phyloP scores from a whole-genome alignment of 2,888 invertebrate species.

The Yponomeuta sedellus region DNA sequence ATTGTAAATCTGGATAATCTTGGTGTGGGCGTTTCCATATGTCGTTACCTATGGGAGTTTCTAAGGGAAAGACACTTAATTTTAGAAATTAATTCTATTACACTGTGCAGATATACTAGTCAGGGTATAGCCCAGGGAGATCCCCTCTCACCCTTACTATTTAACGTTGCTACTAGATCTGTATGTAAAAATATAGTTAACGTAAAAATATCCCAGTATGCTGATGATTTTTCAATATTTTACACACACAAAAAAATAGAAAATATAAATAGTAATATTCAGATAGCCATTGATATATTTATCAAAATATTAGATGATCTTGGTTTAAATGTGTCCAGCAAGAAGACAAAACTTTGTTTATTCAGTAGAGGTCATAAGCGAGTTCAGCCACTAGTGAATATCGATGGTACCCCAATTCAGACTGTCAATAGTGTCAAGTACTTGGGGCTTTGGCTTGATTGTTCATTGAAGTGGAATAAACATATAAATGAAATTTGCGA shows the following conservation, averaged over 20 bases:
- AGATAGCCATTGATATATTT: slow-evolving; percentile 21
- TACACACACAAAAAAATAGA: slow-evolving; percentile 9
- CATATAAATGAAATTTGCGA: slow-evolving; percentile 22
- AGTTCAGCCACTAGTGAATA: slow-evolving; percentile 14
- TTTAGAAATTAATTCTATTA: slow-evolving; percentile 25
- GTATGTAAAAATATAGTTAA: not conserved
- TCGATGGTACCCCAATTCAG: slow-evolving; percentile 20
- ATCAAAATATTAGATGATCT: slow-evolving; percentile 18
- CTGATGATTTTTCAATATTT: slow-evolving; percentile 25
- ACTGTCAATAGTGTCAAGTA: slow-evolving; percentile 24
- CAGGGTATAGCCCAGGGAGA: slow-evolving; percentile 31
- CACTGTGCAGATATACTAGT: slow-evolving; percentile 19
- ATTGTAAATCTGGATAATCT: slow-evolving; percentile 22
- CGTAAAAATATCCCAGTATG: slow-evolving; percentile 27
- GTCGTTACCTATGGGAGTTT: no score
- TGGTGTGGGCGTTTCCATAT: no score
- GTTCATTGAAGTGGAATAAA: slow-evolving; percentile 23
- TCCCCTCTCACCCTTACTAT: slow-evolving; percentile 31
- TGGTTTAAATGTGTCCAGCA: slow-evolving; percentile 22
- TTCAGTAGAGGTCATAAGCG: slow-evolving; percentile 21
- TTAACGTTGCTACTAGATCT: slow-evolving; percentile 26
- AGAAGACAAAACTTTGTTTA: slow-evolving; percentile 25
- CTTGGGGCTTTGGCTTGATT: slow-evolving; percentile 25
- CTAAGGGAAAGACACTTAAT: slow-evolving; percentile 17
- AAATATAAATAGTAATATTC: slow-evolving; percentile 8